Percentiles rank a stretch among this genome's conserved stretches.
Conservation (phyloP, 2,113 vertebrate species). For the Sylvilagus bachmani region DNA sequence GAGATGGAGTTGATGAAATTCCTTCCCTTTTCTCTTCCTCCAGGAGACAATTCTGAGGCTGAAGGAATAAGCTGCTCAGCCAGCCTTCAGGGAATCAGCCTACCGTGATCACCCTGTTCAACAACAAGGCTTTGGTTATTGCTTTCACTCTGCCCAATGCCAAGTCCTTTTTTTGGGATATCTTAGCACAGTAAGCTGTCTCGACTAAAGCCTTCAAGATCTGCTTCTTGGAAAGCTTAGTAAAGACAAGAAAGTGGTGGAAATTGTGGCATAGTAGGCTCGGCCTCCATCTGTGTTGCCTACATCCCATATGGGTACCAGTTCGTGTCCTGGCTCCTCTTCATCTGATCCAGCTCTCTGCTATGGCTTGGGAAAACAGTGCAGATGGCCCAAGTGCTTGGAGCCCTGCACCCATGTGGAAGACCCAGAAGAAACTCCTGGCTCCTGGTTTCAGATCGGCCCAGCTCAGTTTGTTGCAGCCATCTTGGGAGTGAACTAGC, state of each 20-base stretch:
- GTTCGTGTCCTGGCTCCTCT: no score
- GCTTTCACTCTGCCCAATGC: neutral
- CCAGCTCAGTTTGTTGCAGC: no score
- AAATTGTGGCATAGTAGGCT: no score
- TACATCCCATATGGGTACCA: no score
- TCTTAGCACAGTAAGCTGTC: neutral
- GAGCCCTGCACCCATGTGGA: no score
- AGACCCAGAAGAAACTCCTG: no score
- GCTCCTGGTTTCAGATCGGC: no score
- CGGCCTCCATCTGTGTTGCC: no score
- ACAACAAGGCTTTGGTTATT: neutral
- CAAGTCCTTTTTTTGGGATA: neutral
- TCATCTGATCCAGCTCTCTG: no score
- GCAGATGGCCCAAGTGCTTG: no score
- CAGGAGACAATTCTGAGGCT: neutral
- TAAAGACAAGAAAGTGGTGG: neutral
- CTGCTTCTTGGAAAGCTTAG: neutral
- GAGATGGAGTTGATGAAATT: neutral
- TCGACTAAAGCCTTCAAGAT: neutral
- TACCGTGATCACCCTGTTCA: neutral
- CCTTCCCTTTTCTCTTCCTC: neutral
- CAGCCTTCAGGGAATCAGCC: neutral
- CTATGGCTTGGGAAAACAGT: no score
- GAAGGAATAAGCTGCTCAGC: neutral
- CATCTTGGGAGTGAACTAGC: no score